Conservation (phyloP, 2,113 vertebrate genomes). For the Carassius auratus region DNA sequence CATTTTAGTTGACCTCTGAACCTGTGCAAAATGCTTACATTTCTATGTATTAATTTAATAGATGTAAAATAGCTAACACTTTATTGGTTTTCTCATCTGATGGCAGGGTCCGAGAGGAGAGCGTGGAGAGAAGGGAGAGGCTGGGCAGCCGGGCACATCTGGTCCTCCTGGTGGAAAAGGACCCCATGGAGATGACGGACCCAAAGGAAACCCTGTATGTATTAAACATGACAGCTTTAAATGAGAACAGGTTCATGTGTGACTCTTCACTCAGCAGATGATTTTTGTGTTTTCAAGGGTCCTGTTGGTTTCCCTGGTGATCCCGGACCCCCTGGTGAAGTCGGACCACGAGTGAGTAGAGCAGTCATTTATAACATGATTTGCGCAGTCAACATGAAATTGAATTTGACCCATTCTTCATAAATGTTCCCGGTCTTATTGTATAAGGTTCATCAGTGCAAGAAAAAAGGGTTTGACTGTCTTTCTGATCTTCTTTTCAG, state of each 20-base stretch:
- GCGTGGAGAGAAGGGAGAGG: conserved; percentile 89
- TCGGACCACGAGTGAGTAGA: conserved; percentile 86
- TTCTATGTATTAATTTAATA: not conserved
- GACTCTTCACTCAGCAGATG: not conserved
- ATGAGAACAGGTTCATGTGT: not conserved
- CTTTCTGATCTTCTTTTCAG: conserved; percentile 64
- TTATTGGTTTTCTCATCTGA: not conserved
- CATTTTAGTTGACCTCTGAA: not conserved
- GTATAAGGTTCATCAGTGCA: not conserved
- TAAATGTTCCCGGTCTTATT: not conserved
- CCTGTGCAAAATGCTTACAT: not conserved
- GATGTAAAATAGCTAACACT: rapidly evolving
- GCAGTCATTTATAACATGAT: not conserved
- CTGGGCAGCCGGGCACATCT: conserved; percentile 82
- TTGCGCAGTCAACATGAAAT: not conserved
- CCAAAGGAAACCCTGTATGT: conserved; percentile 92
- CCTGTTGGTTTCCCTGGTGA: conserved; percentile 94
- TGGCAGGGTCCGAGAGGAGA: conserved; percentile 88
- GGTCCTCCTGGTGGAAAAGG: conserved; percentile 86
- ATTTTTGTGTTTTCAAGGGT: conserved; percentile 73
- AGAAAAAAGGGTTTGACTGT: not conserved
- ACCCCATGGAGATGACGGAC: conserved; percentile 85
- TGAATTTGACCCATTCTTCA: not conserved
- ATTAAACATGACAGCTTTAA: not conserved
- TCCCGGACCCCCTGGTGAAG: conserved; percentile 86